Conservation (phyloP, 30 jellyfish, hydroid and myxozoan genomes). For the Aurelia aurita complex sp. Pacific region DNA sequence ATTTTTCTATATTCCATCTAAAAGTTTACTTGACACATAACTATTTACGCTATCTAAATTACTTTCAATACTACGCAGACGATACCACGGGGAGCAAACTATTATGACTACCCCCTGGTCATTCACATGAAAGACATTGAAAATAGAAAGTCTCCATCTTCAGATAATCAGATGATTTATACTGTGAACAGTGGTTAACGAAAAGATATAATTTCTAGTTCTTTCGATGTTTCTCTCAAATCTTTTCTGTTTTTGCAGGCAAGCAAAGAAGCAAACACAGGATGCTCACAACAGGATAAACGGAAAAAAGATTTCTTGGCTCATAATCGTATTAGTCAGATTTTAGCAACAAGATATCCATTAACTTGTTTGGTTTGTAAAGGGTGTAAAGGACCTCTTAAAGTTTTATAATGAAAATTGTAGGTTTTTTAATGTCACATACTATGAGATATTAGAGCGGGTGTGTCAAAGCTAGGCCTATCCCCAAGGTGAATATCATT, state of each 20-base stretch:
- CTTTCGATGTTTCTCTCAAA: neutral
- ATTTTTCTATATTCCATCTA: neutral
- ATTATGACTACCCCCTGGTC: neutral
- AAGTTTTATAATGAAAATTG: neutral
- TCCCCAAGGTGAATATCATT: too few species aligned
- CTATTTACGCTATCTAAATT: neutral
- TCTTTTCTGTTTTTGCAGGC: slow-evolving; percentile 38
- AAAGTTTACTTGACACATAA: neutral
- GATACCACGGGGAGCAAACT: neutral
- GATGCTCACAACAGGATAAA: slow-evolving; percentile 51
- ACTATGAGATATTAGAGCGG: too few species aligned
- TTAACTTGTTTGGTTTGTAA: slow-evolving; percentile 68
- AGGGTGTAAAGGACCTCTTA: slow-evolving; percentile 74
- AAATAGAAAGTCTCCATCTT: too few species aligned
- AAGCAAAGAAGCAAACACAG: slow-evolving; percentile 43
- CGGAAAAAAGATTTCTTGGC: slow-evolving; percentile 72
- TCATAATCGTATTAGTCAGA: slow-evolving; percentile 79
- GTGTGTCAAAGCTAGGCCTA: too few species aligned
- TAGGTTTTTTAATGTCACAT: too few species aligned
- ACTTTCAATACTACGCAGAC: neutral
- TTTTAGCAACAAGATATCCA: slow-evolving; percentile 78
- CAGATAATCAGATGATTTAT: too few species aligned
- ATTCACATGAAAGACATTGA: neutral
- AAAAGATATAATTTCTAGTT: neutral
- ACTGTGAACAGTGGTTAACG: too few species aligned